phyloP scores from a whole-genome alignment of 2,113 vertebrate species.

The Scolopax mira region DNA sequence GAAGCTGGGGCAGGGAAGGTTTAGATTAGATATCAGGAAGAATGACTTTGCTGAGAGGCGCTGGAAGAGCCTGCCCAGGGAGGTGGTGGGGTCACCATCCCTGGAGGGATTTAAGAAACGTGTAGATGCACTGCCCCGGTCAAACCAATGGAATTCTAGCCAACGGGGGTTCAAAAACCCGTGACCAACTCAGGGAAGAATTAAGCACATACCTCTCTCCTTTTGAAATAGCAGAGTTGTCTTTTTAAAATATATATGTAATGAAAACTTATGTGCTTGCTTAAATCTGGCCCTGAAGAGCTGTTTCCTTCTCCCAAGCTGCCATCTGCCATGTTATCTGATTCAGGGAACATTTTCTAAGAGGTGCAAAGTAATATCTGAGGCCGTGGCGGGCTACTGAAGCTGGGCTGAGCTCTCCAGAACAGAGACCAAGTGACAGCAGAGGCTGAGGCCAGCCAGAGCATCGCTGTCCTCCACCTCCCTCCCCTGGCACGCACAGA shows the following conservation, averaged over 20 bases:
- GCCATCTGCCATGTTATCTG: neutral
- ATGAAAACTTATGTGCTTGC: neutral
- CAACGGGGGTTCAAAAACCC: neutral
- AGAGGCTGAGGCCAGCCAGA: neutral
- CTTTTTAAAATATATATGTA: neutral
- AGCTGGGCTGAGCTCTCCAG: neutral
- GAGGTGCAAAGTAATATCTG: neutral
- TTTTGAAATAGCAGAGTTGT: neutral
- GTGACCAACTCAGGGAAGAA: neutral
- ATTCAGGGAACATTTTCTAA: neutral
- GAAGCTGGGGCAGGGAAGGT: too few species aligned
- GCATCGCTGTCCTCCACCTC: neutral
- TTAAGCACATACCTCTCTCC: neutral
- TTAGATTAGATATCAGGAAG: too few species aligned
- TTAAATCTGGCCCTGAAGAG: neutral
- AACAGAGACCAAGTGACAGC: rapidly evolving
- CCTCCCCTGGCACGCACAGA: neutral
- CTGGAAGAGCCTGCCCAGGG: too few species aligned
- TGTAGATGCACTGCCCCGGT: neutral
- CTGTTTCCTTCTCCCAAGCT: neutral
- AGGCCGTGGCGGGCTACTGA: neutral
- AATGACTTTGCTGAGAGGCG: too few species aligned
- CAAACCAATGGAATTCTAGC: neutral
- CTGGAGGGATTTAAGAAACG: too few species aligned
- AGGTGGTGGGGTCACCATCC: too few species aligned